Evolutionary conservation across 1,140 invertebrate genomes (phyloP), one percentile per base, ranked within the genome.

Genomic region (Psix sp.): DNA sequence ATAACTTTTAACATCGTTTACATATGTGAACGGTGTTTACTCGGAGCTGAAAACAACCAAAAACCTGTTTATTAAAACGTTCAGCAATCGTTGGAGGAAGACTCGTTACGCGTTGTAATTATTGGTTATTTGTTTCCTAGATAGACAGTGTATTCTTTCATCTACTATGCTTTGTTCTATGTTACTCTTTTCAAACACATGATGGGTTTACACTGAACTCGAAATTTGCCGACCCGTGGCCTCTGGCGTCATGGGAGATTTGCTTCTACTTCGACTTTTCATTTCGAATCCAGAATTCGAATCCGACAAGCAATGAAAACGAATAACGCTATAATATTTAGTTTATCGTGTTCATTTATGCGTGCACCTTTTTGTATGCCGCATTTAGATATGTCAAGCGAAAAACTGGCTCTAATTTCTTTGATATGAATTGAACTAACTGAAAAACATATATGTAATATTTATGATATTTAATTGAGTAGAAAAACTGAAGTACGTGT

Each of bases 1-100:
- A 60, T 48, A 65, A 66, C 49, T 57, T 73, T 60, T 66, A 48
- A 73, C 66, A 56, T 40, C 59, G 43, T 65, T 59, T 57, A 59
- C 67, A 20, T 38, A 40, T 39, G 31, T 11, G 33, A 36, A 45
- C 26, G 21, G 7, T 60, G 40, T 70, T 70, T 62, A 36, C 56
- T 57, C 38, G 31, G 21, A 4, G 20, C 13, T 36, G 1, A 29
- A 43, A 49, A 49, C 39, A 57, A 56, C 29, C 39, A 48, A 24
- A 38, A 17, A 7, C 11, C 35, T 31, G 36, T 57, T 71, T 63
- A 70, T 70, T 70, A 60, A 71, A 71, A 71, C 31, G 26, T 46
- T 29, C 33, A 15, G 21, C 39, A 35, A 63, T 43, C 31, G 31
- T 62, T 36, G 14, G 42, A 42, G 51, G 38, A 38, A 59, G 33